These are phyloP conservation scores for Azemiops feae DNA, from an alignment of 2,113 vertebrate species.

Conservation along the genomic window DNA sequence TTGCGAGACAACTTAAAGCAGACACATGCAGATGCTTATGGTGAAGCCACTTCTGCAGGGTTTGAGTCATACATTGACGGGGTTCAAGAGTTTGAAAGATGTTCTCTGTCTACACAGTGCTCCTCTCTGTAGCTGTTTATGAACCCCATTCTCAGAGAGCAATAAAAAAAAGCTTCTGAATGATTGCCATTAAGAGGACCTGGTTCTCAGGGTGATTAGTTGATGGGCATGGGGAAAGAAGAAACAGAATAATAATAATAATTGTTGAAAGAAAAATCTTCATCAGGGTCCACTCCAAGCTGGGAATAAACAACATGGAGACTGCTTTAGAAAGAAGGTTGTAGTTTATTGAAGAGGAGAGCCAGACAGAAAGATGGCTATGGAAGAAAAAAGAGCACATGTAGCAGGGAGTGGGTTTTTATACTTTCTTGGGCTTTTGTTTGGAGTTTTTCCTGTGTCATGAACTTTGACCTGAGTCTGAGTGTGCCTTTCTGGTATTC, in stretches of 20 bases:
- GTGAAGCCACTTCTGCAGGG: background rate
- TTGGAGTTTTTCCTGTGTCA: too few species aligned
- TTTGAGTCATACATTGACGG: background rate
- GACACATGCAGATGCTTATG: background rate
- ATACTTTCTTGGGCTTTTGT: too few species aligned
- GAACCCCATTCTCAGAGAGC: background rate
- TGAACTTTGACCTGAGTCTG: too few species aligned
- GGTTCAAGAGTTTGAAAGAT: background rate
- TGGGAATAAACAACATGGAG: too few species aligned
- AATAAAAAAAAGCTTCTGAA: background rate
- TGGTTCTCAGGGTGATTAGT: background rate
- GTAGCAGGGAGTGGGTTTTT: too few species aligned
- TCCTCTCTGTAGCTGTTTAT: background rate
- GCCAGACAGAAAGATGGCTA: too few species aligned
- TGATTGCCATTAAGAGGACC: background rate
- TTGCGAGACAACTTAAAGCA: background rate
- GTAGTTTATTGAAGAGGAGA: too few species aligned
- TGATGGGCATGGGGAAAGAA: background rate
- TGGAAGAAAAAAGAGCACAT: too few species aligned
- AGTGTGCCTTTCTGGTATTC: too few species aligned
- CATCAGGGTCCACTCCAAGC: too few species aligned
- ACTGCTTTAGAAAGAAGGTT: too few species aligned
- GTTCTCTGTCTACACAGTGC: background rate
- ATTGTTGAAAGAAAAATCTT: too few species aligned
- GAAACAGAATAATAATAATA: background rate